Evolutionary conservation across 2,113 vertebrate genomes (phyloP).

Genomic region (Pandion haliaetus): DNA sequence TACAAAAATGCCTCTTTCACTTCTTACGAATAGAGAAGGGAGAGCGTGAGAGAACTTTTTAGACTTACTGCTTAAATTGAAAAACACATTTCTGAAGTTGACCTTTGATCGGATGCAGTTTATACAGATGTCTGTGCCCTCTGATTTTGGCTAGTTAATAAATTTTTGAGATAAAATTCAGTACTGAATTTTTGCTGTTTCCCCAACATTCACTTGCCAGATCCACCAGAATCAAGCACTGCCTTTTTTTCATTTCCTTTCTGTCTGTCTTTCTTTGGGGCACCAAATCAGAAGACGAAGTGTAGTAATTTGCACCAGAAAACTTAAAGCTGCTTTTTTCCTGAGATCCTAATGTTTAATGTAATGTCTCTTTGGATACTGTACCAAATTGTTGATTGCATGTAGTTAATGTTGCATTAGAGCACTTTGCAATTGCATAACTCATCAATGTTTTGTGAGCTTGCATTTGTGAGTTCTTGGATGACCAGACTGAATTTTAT

Average conservation of each 20-base stretch:
- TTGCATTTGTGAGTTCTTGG: slow-evolving; percentile 82
- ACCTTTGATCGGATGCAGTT: slow-evolving; percentile 41
- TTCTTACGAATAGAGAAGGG: slow-evolving; percentile 38
- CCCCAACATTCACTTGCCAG: slow-evolving; percentile 61
- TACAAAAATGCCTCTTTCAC: slow-evolving; percentile 57
- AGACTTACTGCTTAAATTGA: slow-evolving; percentile 19
- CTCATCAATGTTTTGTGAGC: slow-evolving; percentile 88
- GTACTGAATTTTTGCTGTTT: slow-evolving; percentile 61
- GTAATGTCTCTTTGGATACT: slow-evolving; percentile 79
- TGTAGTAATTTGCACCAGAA: slow-evolving; percentile 80
- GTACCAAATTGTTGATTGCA: slow-evolving; percentile 84
- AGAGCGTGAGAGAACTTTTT: slow-evolving; percentile 32
- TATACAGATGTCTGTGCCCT: slow-evolving; percentile 47
- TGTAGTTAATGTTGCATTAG: slow-evolving; percentile 91
- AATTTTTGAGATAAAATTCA: slow-evolving; percentile 44
- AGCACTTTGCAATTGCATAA: slow-evolving; percentile 88
- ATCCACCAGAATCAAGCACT: slow-evolving; percentile 70
- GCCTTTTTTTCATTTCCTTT: not conserved
- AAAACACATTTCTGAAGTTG: slow-evolving; percentile 38
- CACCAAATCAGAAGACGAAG: slow-evolving; percentile 77
- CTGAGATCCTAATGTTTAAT: slow-evolving; percentile 77
- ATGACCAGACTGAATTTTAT: slow-evolving; percentile 73
- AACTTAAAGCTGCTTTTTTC: slow-evolving; percentile 79
- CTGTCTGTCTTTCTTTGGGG: slow-evolving; percentile 27
- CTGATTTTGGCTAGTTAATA: slow-evolving; percentile 35